Base-by-base conservation (phyloP, 2,113 vertebrate species). In the Chaenocephalus aceratus region DNA sequence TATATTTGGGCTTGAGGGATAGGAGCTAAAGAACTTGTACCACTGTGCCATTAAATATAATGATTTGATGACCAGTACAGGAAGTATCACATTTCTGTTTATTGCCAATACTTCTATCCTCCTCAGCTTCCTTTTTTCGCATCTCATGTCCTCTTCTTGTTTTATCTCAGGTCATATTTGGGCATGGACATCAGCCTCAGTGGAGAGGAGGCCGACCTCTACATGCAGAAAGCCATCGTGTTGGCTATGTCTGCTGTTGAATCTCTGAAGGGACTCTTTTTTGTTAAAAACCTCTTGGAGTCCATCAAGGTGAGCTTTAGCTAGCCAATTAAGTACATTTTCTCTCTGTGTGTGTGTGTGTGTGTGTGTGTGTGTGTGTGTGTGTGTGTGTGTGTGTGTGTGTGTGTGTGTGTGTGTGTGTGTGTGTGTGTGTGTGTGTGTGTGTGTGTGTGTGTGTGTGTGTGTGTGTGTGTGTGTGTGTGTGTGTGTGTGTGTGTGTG, bases 261-360 rank as follows among this genome's bases (percentile, higher is more conserved):
- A 11, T 86, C 94, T 74, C 89, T 98, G 66, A 94, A 96, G 78
- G 94, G 90, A 72, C 96, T 97, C 79, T 87, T 97, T 83, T 95
- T 97, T 34, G 96, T 98, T 6, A 91, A 92, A 67, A 96, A 94
- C 87, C 80, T 97, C 41, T 94, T 97, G 68, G 95, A 97, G 72
- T 98, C 97, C 26, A 89, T 97, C 16, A 98, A 98, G 96, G 97
- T 98, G 86, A 91, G 86, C 21, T 59, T 59, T 36, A 16, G 45
- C n/a, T 14, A 34, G 10, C 3, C 54, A 52, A 71, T 62, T 0
- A 11, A 56, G 46, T 63, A 21, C 7, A 14, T 49, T 41, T 5
- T 1, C 2, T 73, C 23, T 57, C 53, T 16, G 30, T 6, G 21
- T 57, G 10, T 72, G 14, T 62, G 1, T 41, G 6, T 41, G 36